Evolutionary conservation across 2,113 vertebrate genomes (phyloP).

Genomic region (Misgurnus anguillicaudatus): DNA sequence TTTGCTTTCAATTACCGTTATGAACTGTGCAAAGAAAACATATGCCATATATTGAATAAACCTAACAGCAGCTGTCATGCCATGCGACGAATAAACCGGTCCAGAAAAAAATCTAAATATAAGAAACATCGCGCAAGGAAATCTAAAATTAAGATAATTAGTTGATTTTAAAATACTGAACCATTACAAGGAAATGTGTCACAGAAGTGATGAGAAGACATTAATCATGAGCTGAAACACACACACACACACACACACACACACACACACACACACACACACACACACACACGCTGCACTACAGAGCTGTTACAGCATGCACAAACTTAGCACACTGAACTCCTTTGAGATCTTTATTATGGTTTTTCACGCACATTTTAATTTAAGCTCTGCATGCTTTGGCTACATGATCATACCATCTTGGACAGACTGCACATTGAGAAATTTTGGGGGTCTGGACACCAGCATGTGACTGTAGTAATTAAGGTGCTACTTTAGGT

Average conservation of each 20-base stretch:
- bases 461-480: slow-evolving; percentile 86
- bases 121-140: slow-evolving; percentile 68
- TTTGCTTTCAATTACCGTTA: slow-evolving; percentile 63
- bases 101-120: slow-evolving; percentile 56
- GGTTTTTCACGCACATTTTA: slow-evolving; percentile 93
- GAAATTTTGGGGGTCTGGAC: slow-evolving; percentile 75
- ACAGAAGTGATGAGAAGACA: slow-evolving; percentile 86
- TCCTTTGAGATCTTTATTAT: slow-evolving; percentile 84
- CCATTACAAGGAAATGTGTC: slow-evolving; percentile 81
- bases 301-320: slow-evolving; percentile 77
- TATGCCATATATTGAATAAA: not conserved
- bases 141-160: slow-evolving; percentile 91
- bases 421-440: slow-evolving; percentile 88
- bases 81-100: slow-evolving; percentile 74
- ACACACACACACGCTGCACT: slow-evolving; percentile 47
- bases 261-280: slow-evolving; percentile 66
- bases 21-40: slow-evolving; percentile 57
- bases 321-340: slow-evolving; percentile 71
- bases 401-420: slow-evolving; percentile 83
- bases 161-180: slow-evolving; percentile 82
- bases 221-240: slow-evolving; percentile 84
- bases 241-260: slow-evolving; percentile 62
- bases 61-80: not conserved
- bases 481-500: slow-evolving; percentile 79
- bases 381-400: slow-evolving; percentile 82